Percentiles rank a stretch among this genome's conserved stretches.
Conservation (phyloP, 2,888 invertebrate species). For the Dryobotodes eremita region DNA sequence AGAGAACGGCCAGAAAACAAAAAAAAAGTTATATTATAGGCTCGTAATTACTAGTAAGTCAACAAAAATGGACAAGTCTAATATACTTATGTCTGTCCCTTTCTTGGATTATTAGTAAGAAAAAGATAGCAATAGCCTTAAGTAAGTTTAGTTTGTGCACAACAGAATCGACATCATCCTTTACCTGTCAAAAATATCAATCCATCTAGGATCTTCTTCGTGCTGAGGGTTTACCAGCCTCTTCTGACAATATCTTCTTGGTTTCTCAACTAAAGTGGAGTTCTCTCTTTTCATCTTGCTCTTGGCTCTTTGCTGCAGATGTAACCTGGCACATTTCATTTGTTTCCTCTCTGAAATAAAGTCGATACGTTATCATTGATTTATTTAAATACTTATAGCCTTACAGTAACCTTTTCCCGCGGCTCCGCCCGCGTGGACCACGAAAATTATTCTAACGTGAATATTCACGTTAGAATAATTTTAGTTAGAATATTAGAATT, state of each 20-base stretch:
- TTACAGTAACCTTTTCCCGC: neutral
- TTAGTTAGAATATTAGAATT: no score
- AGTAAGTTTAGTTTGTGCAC: neutral
- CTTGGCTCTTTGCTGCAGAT: constrained; percentile 82
- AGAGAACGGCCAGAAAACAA: neutral
- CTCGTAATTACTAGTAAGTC: no score
- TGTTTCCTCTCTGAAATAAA: constrained; percentile 15
- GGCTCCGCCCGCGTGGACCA: neutral
- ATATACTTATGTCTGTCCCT: neutral
- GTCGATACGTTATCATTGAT: neutral
- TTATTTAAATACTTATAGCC: neutral
- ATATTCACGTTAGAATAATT: neutral
- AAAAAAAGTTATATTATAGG: neutral
- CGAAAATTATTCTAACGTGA: neutral
- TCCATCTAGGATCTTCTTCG: constrained; percentile 84
- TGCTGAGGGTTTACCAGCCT: constrained; percentile 84
- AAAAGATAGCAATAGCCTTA: neutral
- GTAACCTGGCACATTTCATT: constrained; percentile 87
- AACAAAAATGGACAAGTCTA: neutral
- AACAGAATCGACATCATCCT: neutral
- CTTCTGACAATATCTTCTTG: constrained; percentile 85
- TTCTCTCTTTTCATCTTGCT: constrained; percentile 63
- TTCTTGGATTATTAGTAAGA: no score
- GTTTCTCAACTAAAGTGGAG: constrained; percentile 69
- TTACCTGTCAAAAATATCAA: constrained; percentile 76